Evolutionary conservation across 2,888 invertebrate genomes (phyloP).

Genomic region (Erebia aethiops): DNA sequence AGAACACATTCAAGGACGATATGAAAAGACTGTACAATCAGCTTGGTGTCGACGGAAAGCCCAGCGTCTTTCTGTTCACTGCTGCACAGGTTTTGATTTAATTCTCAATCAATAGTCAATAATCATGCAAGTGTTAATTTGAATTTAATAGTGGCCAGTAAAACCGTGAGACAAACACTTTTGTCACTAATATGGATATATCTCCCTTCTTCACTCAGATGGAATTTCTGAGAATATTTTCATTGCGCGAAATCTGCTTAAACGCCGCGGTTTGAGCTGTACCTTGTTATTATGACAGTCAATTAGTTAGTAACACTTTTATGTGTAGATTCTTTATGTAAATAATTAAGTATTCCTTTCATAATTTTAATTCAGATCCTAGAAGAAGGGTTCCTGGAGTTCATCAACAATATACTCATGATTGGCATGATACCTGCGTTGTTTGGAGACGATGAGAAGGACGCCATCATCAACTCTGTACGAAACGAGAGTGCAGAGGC

Average conservation of each 20-base stretch:
- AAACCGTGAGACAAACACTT: too few relatives aligned
- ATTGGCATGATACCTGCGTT: constrained; percentile 94
- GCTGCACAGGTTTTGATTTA: constrained; percentile 86
- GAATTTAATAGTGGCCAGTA: too few relatives aligned
- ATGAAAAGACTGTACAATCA: constrained; percentile 90
- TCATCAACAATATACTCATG: constrained; percentile 95
- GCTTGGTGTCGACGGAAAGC: constrained; percentile 91
- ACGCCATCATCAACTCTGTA: constrained; percentile 87
- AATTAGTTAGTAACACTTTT: too few relatives aligned
- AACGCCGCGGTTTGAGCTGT: too few relatives aligned
- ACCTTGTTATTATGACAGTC: too few relatives aligned
- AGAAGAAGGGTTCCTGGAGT: constrained; percentile 93
- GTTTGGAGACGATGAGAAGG: constrained; percentile 95
- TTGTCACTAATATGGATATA: too few relatives aligned
- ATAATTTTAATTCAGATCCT: constrained; percentile 77
- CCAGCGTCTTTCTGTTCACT: constrained; percentile 91
- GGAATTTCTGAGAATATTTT: too few relatives aligned
- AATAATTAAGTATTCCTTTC: background rate
- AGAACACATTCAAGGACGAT: constrained; percentile 92
- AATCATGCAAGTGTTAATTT: too few relatives aligned
- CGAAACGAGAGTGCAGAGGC: constrained; percentile 87
- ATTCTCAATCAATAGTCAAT: too few relatives aligned
- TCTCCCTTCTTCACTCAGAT: too few relatives aligned
- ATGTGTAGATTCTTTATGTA: background rate
- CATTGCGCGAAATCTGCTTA: too few relatives aligned